Conservation (phyloP, 2,797 vertebrate genomes). For the Chrosomus eos region DNA sequence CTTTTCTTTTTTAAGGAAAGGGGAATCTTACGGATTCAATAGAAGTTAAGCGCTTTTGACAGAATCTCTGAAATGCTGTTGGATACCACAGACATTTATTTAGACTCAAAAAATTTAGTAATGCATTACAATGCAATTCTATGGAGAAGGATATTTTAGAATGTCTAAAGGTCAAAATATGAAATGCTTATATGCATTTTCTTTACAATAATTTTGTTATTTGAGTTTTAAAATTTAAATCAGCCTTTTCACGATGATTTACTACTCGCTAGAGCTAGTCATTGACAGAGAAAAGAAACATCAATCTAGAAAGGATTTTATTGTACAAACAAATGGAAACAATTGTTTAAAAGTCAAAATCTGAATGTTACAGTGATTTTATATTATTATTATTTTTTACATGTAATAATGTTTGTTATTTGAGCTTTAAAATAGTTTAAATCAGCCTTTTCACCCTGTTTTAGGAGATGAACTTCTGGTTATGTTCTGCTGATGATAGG, state of each 20-base stretch:
- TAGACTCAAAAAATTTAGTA: background rate
- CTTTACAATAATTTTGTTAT: background rate
- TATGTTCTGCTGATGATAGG: background rate
- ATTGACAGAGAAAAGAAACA: background rate
- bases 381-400: background rate
- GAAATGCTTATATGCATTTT: background rate
- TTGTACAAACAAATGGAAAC: background rate
- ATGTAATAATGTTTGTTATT: background rate
- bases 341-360: background rate
- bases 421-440: background rate
- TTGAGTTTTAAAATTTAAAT: background rate
- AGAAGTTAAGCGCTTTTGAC: slow-evolving; percentile 21
- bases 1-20: slow-evolving; percentile 38
- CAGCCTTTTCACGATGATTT: background rate
- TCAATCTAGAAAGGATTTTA: background rate
- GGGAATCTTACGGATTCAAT: slow-evolving; percentile 1
- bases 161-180: background rate
- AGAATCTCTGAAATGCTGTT: slow-evolving; percentile 10
- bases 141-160: background rate
- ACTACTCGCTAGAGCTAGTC: background rate
- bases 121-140: background rate
- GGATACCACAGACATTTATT: background rate
- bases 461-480: background rate
- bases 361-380: too few relatives aligned
- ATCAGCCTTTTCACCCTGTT: background rate